phyloP scores from a whole-genome alignment of 2,113 vertebrate species.

The Halcyon senegalensis region DNA sequence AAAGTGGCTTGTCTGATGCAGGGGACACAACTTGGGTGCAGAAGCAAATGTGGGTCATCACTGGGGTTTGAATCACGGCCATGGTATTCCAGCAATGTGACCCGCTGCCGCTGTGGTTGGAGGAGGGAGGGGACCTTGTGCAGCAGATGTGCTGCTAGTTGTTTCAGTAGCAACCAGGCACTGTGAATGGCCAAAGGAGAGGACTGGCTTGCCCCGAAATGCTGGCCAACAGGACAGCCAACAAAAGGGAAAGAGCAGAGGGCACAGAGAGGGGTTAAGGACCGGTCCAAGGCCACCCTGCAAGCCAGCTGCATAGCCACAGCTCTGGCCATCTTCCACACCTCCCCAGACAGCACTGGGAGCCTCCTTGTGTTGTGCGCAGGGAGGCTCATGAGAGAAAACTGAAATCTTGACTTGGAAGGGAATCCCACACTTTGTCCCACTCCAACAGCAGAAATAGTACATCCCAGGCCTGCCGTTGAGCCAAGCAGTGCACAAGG shows the following conservation, averaged over 20 bases:
- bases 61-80: constrained; percentile 22
- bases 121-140: neutral
- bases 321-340: neutral
- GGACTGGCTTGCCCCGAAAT: neutral
- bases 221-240: neutral
- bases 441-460: neutral
- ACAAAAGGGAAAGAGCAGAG: neutral
- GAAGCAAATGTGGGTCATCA: constrained; percentile 50
- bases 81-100: constrained; percentile 50
- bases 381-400: neutral
- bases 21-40: neutral
- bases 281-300: neutral
- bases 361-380: fast-evolving
- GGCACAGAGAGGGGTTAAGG: neutral
- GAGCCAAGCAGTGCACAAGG: fast-evolving
- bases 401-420: neutral
- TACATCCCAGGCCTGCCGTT: neutral
- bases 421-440: neutral
- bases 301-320: neutral
- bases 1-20: neutral
- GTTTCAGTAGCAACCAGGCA: neutral
- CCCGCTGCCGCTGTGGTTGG: neutral
- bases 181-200: neutral
- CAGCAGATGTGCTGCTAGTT: fast-evolving
- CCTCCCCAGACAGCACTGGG: fast-evolving